A percentile compares a stretch with the other conserved stretches of the same genome.
Evolutionary conservation across 2,113 vertebrate genomes (phyloP).

Genomic region (Glareola pratincola): DNA sequence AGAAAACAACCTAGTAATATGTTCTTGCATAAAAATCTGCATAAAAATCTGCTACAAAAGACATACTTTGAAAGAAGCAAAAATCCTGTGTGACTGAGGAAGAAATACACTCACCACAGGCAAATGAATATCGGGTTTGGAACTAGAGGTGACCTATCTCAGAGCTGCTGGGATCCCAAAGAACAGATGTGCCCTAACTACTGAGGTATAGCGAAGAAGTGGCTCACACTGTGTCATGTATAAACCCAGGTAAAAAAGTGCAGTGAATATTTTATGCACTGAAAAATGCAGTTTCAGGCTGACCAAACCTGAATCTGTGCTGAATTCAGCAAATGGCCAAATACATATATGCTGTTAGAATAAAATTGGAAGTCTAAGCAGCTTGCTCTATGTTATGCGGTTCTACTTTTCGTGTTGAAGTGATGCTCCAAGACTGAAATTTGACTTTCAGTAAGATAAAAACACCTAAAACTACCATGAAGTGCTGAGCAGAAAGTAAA

Average conservation of each 20-base stretch:
- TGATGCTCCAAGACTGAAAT: not conserved
- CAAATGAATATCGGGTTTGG: not conserved
- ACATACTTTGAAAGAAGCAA: not conserved
- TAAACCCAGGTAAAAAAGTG: not conserved
- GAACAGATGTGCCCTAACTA: not conserved
- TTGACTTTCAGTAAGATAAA: not conserved
- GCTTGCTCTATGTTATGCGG: not conserved
- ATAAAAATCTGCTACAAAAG: constrained; percentile 20
- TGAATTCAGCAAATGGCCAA: not conserved
- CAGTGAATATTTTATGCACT: not conserved
- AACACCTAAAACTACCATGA: not conserved
- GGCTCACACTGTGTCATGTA: not conserved
- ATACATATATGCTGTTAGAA: not conserved
- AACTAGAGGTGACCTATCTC: not conserved
- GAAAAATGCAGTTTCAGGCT: not conserved
- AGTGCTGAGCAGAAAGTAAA: not conserved
- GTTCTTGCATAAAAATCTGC: constrained; percentile 31
- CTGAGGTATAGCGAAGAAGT: rapidly evolving
- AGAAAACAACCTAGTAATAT: constrained; percentile 4
- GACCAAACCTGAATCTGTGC: not conserved
- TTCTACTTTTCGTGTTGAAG: not conserved
- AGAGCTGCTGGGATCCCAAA: not conserved
- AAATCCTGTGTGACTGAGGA: not conserved
- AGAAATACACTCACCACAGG: not conserved
- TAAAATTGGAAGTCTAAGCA: not conserved